phyloP scores from a whole-genome alignment of 2,113 vertebrate genomes.

The Zosterops borbonicus region DNA sequence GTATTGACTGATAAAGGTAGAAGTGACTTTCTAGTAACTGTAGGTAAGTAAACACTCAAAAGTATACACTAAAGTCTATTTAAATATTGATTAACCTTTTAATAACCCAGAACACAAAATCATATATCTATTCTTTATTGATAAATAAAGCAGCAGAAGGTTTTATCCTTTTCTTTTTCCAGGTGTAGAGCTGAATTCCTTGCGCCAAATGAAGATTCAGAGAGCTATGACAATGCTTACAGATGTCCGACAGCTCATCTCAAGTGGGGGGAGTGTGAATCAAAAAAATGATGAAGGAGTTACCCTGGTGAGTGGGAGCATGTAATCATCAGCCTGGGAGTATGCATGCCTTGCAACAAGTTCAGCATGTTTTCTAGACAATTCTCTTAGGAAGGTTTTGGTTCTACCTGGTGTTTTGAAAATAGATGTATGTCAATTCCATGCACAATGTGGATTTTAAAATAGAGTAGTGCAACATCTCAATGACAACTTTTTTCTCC shows the following conservation, averaged over 20 bases:
- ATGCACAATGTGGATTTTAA: not conserved
- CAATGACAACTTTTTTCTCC: not conserved
- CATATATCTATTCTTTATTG: not conserved
- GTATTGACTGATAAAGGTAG: not conserved
- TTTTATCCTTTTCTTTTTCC: not conserved
- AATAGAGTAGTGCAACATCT: not conserved
- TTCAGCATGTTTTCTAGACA: not conserved
- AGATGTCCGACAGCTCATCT: constrained; percentile 84
- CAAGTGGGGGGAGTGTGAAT: constrained; percentile 79
- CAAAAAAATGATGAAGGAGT: constrained; percentile 88
- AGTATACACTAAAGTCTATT: not conserved
- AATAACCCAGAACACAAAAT: not conserved
- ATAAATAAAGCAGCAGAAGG: not conserved
- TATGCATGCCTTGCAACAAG: not conserved
- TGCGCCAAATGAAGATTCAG: constrained; percentile 86
- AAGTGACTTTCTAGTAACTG: not conserved
- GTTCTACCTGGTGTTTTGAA: not conserved
- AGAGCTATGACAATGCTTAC: constrained; percentile 83
- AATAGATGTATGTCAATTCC: not conserved
- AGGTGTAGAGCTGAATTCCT: constrained; percentile 85
- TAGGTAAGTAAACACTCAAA: not conserved
- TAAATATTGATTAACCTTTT: not conserved
- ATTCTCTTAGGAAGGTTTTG: not conserved
- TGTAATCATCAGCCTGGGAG: not conserved
- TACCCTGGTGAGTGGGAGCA: constrained; percentile 81